These are phyloP conservation scores for Drosophila peninsularis DNA, from an alignment of 2,888 invertebrate genomes.

Conservation along the genomic window DNA sequence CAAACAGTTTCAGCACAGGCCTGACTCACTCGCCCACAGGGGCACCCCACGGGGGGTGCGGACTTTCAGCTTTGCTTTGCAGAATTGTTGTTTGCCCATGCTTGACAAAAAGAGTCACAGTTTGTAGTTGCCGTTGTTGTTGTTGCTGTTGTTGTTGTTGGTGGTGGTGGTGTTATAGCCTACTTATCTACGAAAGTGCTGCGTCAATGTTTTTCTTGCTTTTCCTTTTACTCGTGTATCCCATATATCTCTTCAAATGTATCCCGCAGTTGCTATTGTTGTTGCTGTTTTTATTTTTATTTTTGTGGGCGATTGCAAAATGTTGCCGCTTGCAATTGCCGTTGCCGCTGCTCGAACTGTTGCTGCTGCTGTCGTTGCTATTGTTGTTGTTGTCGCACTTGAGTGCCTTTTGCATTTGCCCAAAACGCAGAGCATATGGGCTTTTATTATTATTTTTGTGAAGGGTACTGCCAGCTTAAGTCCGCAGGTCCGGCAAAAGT, in stretches of 20 bases:
- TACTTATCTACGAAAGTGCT: slow-evolving; percentile 47
- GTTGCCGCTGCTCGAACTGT: slow-evolving; percentile 1
- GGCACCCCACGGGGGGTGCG: not conserved
- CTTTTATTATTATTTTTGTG: slow-evolving; percentile 25
- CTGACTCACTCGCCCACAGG: not conserved
- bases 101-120: slow-evolving; percentile 17
- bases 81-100: slow-evolving; percentile 25
- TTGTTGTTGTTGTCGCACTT: slow-evolving; percentile 46
- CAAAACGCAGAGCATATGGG: slow-evolving; percentile 22
- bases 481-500: slow-evolving; percentile 33
- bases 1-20: slow-evolving; percentile 5
- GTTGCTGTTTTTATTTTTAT: not conserved
- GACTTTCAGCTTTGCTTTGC: slow-evolving; percentile 1
- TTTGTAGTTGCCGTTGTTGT: slow-evolving; percentile 17
- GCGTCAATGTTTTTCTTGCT: slow-evolving; percentile 38
- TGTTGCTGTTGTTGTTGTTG: slow-evolving; percentile 20
- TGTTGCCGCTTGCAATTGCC: slow-evolving; percentile 33
- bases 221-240: slow-evolving; percentile 37
- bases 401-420: slow-evolving; percentile 50
- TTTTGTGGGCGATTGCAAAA: slow-evolving; percentile 51
- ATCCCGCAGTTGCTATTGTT: slow-evolving; percentile 23
- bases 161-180: slow-evolving; percentile 38
- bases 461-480: slow-evolving; percentile 35
- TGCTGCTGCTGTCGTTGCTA: not conserved
- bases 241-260: slow-evolving; percentile 31